Conservation (phyloP, 2,888 invertebrate species). For the Protophormia terraenovae region DNA sequence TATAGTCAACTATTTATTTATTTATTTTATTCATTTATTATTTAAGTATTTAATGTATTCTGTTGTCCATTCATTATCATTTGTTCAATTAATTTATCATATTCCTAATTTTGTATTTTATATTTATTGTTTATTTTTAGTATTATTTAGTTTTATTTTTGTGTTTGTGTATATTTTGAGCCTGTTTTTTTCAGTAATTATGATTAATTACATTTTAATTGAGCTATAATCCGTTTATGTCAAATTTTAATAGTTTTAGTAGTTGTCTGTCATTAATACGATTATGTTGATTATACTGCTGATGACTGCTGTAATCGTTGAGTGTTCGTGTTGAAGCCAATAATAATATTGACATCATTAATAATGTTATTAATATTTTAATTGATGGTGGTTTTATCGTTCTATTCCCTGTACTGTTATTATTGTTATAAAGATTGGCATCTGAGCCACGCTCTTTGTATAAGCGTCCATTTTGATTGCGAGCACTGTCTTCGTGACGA, state of each 20-base stretch:
- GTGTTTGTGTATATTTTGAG: background rate
- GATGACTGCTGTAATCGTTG: constrained; percentile 45
- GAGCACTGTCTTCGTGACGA: constrained; percentile 79
- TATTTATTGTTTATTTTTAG: constrained; percentile 16
- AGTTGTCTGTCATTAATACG: constrained; percentile 55
- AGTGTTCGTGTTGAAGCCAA: constrained; percentile 65
- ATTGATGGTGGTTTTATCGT: constrained; percentile 64
- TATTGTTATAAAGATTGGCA: constrained; percentile 72
- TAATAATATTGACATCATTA: constrained; percentile 71
- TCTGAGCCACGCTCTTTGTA: constrained; percentile 78
- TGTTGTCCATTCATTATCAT: background rate
- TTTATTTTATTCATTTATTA: constrained; percentile 4
- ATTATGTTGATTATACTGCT: constrained; percentile 49
- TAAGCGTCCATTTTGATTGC: constrained; percentile 80
- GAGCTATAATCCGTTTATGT: constrained; percentile 68
- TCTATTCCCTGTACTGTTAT: constrained; percentile 56
- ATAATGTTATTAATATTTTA: constrained; percentile 72
- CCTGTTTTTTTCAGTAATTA: constrained; percentile 45
- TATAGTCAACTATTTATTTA: constrained; percentile 10
- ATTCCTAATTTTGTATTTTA: constrained; percentile 23
- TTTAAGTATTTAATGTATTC: background rate
- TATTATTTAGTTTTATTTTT: background rate
- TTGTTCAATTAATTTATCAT: constrained; percentile 47
- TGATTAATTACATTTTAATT: constrained; percentile 66
- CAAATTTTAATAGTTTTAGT: constrained; percentile 52